Percentiles rank a stretch among this genome's conserved stretches.
These are phyloP conservation scores for Drosophila grimshawi DNA, from an alignment of 1,140 invertebrate species.

Conservation along the genomic window DNA sequence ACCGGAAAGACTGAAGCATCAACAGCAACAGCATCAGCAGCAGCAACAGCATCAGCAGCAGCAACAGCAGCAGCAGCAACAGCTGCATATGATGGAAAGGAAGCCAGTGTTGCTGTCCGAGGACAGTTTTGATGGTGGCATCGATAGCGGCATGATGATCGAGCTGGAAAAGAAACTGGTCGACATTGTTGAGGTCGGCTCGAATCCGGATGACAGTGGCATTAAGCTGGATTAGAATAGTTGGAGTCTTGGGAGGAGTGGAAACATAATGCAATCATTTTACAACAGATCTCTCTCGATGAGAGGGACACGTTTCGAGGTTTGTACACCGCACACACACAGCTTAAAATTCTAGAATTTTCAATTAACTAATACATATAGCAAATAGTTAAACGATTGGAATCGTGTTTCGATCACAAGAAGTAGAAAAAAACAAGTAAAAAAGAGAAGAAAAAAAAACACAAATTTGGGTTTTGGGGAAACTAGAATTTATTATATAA, in stretches of 20 bases:
- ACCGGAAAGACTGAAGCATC: constrained; percentile 55
- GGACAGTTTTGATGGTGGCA: constrained; percentile 75
- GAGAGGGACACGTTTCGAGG: constrained; percentile 34
- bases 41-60: not conserved
- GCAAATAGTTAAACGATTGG: constrained; percentile 59
- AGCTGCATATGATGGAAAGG: constrained; percentile 39
- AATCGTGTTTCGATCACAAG: constrained; percentile 64
- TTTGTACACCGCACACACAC: constrained; percentile 40
- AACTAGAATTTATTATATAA: constrained; percentile 73
- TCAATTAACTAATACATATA: constrained; percentile 42
- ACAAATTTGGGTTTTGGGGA: constrained; percentile 66
- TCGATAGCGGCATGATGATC: constrained; percentile 75
- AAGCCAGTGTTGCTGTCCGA: constrained; percentile 69
- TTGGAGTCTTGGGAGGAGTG: constrained; percentile 20
- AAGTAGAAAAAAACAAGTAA: constrained; percentile 13
- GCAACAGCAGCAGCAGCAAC: not conserved
- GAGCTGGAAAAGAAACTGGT: constrained; percentile 76
- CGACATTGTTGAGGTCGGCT: constrained; percentile 71
- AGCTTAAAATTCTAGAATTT: constrained; percentile 57
- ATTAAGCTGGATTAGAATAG: constrained; percentile 67
- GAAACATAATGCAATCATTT: constrained; percentile 59
- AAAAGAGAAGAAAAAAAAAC: constrained; percentile 6
- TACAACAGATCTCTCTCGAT: constrained; percentile 31
- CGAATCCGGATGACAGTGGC: constrained; percentile 76
- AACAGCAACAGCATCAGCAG: constrained; percentile 36